Evolutionary conservation across 2,797 vertebrate genomes (phyloP), one percentile per base, ranked within the genome.

Genomic region (Sebastes itinus): DNA sequence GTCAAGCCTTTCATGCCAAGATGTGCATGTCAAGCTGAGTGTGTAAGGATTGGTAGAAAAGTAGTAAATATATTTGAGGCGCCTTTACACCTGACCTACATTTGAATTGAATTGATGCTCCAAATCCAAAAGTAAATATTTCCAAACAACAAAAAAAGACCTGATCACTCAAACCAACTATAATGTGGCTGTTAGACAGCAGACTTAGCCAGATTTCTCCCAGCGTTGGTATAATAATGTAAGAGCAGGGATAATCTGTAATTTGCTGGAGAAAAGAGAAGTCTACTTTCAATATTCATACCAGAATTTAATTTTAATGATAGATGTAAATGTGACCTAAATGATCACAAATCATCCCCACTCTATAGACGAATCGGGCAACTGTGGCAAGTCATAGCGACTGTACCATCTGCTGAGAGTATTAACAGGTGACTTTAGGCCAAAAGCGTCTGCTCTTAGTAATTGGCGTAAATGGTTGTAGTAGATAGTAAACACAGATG

Each of bases 371-470:
- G 14, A 18, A 42, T 42, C 1, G 0, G 38, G 6, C 38, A 16
- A 42, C 38, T 16, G 38, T 42, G 38, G 38, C 38, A 42, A 42
- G 38, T 42, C 38, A 14, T 42, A 14, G 38, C 0, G 38, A 42
- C 38, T 42, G 38, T 42, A 14, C 1, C 14, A 0, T 42, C 38
- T 42, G 38, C 38, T 42, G 38, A 42, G 0, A 14, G 13, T 42
- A 42, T 42, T 42, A 42, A 42, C 38, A 42, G 13, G 13, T 14
- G 35, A 38, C 35, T 38, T 38, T 14, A 38, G 35, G 35, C 35
- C 35, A 5, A 38, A 35, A 35, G 35, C 35, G 12, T 35, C 25
- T 35, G 35, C 35, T 38, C 13, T 38, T 38, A 18, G 42, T 46
- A 46, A 46, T 6, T 46, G 0, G 14, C 13, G 5, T 42, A 42